Base-by-base conservation (phyloP, 2,888 invertebrate genomes). In the Sinhomidia bicolor region DNA sequence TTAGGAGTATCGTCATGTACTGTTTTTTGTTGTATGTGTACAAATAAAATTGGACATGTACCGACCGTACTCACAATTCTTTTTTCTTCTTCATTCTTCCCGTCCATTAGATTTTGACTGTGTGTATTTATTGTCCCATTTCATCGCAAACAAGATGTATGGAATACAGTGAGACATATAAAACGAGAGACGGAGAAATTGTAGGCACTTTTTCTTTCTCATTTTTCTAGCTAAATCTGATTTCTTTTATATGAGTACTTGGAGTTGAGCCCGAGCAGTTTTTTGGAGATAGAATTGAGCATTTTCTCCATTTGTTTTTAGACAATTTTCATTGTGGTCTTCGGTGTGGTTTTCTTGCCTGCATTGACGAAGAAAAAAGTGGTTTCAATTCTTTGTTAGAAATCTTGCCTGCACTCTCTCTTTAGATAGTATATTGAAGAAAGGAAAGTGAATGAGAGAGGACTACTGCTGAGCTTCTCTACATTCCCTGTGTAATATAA, bases 261-360 rank as follows among this genome's bases (percentile, higher is more conserved):
- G 47, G 23, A 14, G 12, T 17, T 47, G 41, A 62, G 80, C 23
- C 26, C 23, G 41, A 57, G 47, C 29, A 29, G 36, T 36, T 57
- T 83, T 81, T 36, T 71, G 41, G 47, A 71, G 84, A 76, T 71
- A 57, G 62, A 60, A 60, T 32, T 60, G 76, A 84, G 23, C 17
- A 29, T 62, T 74, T 84, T 47, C 57, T 84, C 60, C 23, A 84
- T 84, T 84, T 84, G 84, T 84, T 76, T 80, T 74, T 44, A 76
- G 44, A 76, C 44, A 84, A 85, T 85, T 85, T 84, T 57, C 65
- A 65, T 47, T 74, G 85, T 76, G 26, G 44, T 54, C 20, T 74
- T 47, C 23, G 17, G 20, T 47, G 60, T 78, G 85, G 85, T 51
- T 65, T 85, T 65, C 9, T 44, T 36, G 36, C 54, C 12, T 29